phyloP scores from a whole-genome alignment of 2,797 vertebrate genomes.

The Kryptopterus vitreolus region DNA sequence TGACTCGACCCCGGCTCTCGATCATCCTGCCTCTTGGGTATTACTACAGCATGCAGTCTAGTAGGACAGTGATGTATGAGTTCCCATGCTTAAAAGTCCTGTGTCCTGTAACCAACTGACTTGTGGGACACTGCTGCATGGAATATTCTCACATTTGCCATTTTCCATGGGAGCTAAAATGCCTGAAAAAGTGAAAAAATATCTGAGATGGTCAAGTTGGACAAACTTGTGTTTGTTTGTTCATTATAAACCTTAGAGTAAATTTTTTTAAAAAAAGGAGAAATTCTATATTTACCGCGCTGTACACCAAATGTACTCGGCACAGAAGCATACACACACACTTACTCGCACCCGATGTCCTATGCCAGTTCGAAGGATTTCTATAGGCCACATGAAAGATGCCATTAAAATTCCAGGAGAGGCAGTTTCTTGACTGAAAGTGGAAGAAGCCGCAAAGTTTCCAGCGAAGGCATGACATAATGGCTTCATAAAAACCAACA shows the following conservation, averaged over 20 bases:
- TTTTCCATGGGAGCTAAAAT: constrained; percentile 30
- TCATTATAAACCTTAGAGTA: constrained; percentile 18
- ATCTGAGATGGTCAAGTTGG: constrained; percentile 2
- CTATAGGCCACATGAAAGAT: constrained; percentile 53
- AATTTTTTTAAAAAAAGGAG: background rate
- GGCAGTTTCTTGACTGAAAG: constrained; percentile 42
- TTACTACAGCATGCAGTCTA: constrained; percentile 24
- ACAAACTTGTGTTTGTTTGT: background rate
- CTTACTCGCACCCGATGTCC: background rate
- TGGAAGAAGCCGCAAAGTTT: constrained; percentile 43
- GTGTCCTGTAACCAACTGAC: constrained; percentile 38
- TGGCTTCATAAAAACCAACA: constrained; percentile 51
- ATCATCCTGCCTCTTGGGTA: background rate
- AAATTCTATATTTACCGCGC: background rate
- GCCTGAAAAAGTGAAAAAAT: constrained; percentile 18
- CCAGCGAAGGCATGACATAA: constrained; percentile 47
- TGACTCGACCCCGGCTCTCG: constrained; percentile 22
- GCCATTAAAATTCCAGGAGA: constrained; percentile 47
- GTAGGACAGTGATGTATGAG: constrained; percentile 51
- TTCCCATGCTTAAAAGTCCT: constrained; percentile 24
- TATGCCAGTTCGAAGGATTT: constrained; percentile 37
- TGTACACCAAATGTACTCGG: constrained; percentile 5
- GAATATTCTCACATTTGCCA: constrained; percentile 34
- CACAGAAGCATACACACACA: constrained; percentile 2
- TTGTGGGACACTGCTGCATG: constrained; percentile 28